These are phyloP conservation scores for Arctia plantaginis DNA, from an alignment of 2,888 invertebrate genomes.

Conservation along the genomic window DNA sequence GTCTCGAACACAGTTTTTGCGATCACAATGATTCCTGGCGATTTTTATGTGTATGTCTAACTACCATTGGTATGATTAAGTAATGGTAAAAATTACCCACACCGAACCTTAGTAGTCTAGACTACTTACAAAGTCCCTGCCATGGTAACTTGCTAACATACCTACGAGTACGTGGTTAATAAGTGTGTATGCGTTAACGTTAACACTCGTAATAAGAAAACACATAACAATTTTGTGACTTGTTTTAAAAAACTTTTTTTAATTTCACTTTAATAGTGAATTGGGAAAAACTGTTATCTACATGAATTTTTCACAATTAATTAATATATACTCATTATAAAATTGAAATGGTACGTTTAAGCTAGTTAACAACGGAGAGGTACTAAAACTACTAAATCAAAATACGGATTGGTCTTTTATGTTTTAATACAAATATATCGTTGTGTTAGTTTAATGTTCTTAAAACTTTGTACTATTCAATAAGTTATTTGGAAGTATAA, in stretches of 20 bases:
- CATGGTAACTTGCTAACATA: neutral
- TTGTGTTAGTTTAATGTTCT: slow-evolving; percentile 76
- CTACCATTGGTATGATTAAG: neutral
- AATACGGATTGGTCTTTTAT: slow-evolving; percentile 83
- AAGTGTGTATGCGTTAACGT: neutral
- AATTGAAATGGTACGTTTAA: slow-evolving; percentile 20
- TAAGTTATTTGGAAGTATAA: slow-evolving; percentile 60
- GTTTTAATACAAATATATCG: slow-evolving; percentile 82
- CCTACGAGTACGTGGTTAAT: too few species aligned
- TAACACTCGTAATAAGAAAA: too few species aligned
- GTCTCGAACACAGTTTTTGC: neutral
- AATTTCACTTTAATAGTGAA: neutral
- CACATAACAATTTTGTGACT: neutral
- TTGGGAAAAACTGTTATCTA: neutral
- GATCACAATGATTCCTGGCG: neutral
- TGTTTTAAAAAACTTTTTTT: neutral
- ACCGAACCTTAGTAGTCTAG: neutral
- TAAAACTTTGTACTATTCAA: slow-evolving; percentile 72
- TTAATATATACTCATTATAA: slow-evolving; percentile 23
- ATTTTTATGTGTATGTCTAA: neutral
- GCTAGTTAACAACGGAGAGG: slow-evolving; percentile 64
- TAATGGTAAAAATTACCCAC: neutral
- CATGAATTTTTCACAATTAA: slow-evolving; percentile 19
- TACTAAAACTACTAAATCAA: slow-evolving; percentile 85
- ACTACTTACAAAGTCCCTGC: neutral